Conservation (phyloP, 2,113 vertebrate genomes). For the Microcebus lehilahytsara region DNA sequence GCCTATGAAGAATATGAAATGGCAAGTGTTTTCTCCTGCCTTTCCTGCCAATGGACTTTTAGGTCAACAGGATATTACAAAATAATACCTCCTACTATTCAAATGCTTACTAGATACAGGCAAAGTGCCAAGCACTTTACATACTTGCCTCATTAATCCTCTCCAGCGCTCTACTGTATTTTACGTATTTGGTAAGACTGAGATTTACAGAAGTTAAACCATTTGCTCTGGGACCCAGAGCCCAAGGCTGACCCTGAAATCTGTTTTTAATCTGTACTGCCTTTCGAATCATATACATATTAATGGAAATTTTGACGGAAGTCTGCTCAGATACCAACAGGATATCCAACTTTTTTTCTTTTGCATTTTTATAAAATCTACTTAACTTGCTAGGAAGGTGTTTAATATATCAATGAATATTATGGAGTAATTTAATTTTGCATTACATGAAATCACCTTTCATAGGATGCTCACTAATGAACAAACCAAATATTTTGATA, state of each 20-base stretch:
- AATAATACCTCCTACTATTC: background rate
- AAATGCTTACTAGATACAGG: background rate
- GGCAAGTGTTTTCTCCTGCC: background rate
- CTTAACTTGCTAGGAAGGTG: background rate
- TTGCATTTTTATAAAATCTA: background rate
- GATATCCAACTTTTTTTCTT: background rate
- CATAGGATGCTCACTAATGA: background rate
- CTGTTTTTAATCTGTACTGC: background rate
- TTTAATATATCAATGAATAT: background rate
- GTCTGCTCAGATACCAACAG: background rate
- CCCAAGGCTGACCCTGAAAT: background rate
- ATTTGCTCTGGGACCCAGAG: background rate
- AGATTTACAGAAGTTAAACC: background rate
- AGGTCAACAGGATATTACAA: background rate
- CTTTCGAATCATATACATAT: background rate
- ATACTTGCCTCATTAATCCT: background rate
- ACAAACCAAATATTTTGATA: background rate
- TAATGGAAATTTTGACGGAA: background rate
- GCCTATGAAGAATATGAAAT: background rate
- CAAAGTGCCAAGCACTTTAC: background rate
- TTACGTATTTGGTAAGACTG: background rate
- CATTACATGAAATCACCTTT: background rate
- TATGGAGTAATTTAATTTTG: background rate
- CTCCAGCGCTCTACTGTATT: background rate
- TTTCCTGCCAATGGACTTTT: background rate